phyloP scores from a whole-genome alignment of 2,797 vertebrate species.

The Enteromius thamalakanensis region DNA sequence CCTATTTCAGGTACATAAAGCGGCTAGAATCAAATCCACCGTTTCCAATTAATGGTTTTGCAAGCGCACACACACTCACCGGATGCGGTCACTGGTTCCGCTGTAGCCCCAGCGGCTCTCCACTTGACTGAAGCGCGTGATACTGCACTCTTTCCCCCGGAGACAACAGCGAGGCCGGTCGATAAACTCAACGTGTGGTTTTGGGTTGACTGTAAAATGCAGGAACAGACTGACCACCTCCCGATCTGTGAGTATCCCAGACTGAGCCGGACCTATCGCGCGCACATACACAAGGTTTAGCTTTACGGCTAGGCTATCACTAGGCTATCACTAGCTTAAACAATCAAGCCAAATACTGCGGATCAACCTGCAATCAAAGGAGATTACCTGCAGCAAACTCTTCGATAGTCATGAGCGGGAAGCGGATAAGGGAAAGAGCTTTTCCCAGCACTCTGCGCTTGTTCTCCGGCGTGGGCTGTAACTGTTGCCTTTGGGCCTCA shows the following conservation, averaged over 20 bases:
- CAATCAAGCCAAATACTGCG: not conserved
- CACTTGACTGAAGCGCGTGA: constrained; percentile 98
- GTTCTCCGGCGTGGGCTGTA: constrained; percentile 90
- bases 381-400: constrained; percentile 93
- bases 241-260: constrained; percentile 84
- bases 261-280: constrained; percentile 84
- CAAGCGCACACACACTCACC: constrained; percentile 72
- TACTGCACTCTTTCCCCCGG: constrained; percentile 95
- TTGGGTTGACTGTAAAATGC: constrained; percentile 99
- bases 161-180: constrained; percentile 96
- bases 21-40: not conserved
- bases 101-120: constrained; percentile 99
- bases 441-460: constrained; percentile 93
- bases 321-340: not conserved
- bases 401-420: constrained; percentile 97
- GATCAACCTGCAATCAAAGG: not conserved
- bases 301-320: not conserved
- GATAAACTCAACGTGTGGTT: constrained; percentile 96
- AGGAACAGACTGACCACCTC: constrained; percentile 98
- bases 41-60: not conserved
- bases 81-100: constrained; percentile 96
- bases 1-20: not conserved
- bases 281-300: constrained; percentile 11
- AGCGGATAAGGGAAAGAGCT: constrained; percentile 93
- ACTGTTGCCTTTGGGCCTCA: constrained; percentile 93